Conservation (phyloP, 1,140 invertebrate genomes). For the Scylla paramamosain region DNA sequence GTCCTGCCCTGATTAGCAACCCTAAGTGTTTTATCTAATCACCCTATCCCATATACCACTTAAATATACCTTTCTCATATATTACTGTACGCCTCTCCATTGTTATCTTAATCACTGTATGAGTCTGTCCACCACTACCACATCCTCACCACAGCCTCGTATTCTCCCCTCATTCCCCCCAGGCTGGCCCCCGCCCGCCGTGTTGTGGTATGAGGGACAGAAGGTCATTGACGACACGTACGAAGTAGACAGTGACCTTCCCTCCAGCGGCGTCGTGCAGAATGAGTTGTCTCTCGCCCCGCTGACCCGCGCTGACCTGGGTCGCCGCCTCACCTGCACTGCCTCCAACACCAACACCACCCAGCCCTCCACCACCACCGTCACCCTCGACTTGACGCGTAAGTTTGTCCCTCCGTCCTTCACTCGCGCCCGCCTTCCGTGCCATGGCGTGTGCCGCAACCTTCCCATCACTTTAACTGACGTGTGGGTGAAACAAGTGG, state of each 20-base stretch:
- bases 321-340: conserved; percentile 78
- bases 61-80: too few species aligned
- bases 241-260: conserved; percentile 78
- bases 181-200: conserved; percentile 64
- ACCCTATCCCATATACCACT: too few species aligned
- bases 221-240: conserved; percentile 80
- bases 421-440: background rate
- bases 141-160: background rate
- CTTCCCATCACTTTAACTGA: too few species aligned
- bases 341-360: conserved; percentile 78
- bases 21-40: too few species aligned
- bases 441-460: too few species aligned
- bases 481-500: too few species aligned
- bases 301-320: conserved; percentile 78
- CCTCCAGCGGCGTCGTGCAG: conserved; percentile 59
- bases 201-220: conserved; percentile 78
- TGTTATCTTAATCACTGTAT: too few species aligned
- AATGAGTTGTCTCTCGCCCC: conserved; percentile 78
- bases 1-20: too few species aligned
- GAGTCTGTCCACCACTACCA: background rate
- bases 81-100: too few species aligned
- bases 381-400: conserved; percentile 79
- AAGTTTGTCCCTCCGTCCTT: conserved; percentile 69
- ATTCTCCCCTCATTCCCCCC: background rate
- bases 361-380: conserved; percentile 78